Conservation (phyloP, 1,140 invertebrate genomes). For the Papilio dardanus region DNA sequence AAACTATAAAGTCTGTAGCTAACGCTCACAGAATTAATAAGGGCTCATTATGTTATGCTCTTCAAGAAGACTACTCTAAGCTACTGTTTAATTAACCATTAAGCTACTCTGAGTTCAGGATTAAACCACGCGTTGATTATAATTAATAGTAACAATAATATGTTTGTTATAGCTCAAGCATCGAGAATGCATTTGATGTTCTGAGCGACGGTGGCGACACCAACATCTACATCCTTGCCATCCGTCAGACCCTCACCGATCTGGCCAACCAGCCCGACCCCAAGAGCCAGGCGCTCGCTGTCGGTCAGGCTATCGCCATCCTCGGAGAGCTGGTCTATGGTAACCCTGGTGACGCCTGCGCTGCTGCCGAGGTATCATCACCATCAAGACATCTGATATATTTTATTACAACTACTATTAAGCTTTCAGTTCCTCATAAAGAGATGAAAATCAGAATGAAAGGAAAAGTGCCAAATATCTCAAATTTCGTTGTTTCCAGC, state of each 20-base stretch:
- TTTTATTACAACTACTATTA: too few relatives aligned
- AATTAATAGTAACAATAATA: too few relatives aligned
- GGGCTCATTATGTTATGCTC: too few relatives aligned
- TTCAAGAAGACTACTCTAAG: too few relatives aligned
- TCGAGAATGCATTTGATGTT: conserved; percentile 46
- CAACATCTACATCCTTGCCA: conserved; percentile 56
- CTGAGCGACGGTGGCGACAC: conserved; percentile 57
- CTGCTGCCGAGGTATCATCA: conserved; percentile 52
- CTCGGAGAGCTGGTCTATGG: conserved; percentile 58
- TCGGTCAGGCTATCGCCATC: conserved; percentile 51
- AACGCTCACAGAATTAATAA: too few relatives aligned
- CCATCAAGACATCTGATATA: too few relatives aligned
- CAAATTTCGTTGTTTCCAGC: conserved; percentile 42
- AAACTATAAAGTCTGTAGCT: too few relatives aligned
- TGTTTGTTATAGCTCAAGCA: conserved; percentile 43
- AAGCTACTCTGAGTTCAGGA: too few relatives aligned
- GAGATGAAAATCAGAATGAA: neutral
- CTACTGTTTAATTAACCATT: too few relatives aligned
- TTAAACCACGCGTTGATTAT: too few relatives aligned
- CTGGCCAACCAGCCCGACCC: conserved; percentile 49
- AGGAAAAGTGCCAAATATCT: neutral
- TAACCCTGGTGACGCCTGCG: conserved; percentile 62
- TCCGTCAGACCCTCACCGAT: conserved; percentile 52
- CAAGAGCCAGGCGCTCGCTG: conserved; percentile 48
- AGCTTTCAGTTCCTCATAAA: too few relatives aligned